Percentiles rank a stretch among this genome's conserved stretches.
Conservation (phyloP, 2,797 vertebrate species). For the Tapera naevia region DNA sequence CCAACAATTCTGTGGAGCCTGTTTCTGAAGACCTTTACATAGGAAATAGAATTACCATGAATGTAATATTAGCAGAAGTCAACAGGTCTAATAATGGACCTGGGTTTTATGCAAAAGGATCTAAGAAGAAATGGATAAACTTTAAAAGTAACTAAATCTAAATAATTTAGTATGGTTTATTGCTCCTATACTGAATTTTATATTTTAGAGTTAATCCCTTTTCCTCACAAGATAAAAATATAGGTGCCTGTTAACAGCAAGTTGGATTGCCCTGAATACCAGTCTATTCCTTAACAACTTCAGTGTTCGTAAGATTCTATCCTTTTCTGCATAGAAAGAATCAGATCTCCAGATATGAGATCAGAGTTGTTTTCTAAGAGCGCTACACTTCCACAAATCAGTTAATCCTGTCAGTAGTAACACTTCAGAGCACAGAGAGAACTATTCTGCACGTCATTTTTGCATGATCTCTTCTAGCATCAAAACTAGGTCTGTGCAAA, state of each 20-base stretch:
- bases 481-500: not conserved
- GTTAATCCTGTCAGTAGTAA: not conserved
- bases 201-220: not conserved
- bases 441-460: not conserved
- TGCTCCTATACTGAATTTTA: not conserved
- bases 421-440: not conserved
- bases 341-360: not conserved
- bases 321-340: not conserved
- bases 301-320: not conserved
- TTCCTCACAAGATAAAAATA: not conserved
- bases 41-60: not conserved
- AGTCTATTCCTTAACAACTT: not conserved
- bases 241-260: accelerated
- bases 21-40: not conserved
- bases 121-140: not conserved
- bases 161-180: not conserved
- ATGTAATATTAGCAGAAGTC: not conserved
- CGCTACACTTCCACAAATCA: not conserved
- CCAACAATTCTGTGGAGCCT: not conserved
- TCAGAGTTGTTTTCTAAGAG: not conserved
- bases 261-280: not conserved
- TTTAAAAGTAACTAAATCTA: not conserved
- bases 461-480: not conserved
- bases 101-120: not conserved
- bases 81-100: not conserved